phyloP scores from a whole-genome alignment of 2,113 vertebrate genomes.

The Xiphophorus hellerii region DNA sequence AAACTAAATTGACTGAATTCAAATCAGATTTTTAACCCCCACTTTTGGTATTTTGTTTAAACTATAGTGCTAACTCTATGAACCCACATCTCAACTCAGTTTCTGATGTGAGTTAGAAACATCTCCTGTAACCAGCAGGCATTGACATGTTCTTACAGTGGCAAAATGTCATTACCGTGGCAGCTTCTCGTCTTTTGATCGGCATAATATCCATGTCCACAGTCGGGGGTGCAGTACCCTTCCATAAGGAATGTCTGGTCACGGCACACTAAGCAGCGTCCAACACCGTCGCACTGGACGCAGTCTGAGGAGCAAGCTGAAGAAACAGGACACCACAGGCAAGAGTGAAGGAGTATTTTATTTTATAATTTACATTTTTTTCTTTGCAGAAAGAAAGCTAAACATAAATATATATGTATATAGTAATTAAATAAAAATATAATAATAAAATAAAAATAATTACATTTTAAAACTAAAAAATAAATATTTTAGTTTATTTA shows the following conservation, averaged over 20 bases:
- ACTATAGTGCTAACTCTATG: too few species aligned
- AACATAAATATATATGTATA: neutral
- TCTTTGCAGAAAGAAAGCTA: too few species aligned
- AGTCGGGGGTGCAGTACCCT: conserved; percentile 83
- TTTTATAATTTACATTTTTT: too few species aligned
- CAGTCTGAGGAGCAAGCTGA: conserved; percentile 88
- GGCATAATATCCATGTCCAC: conserved; percentile 83
- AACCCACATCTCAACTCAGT: too few species aligned
- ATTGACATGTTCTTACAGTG: neutral
- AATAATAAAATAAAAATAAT: too few species aligned
- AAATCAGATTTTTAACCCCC: too few species aligned
- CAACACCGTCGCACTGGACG: conserved; percentile 79
- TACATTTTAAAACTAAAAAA: neutral
- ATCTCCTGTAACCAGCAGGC: neutral
- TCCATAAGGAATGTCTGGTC: conserved; percentile 80
- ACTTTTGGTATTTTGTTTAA: too few species aligned
- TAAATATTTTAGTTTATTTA: too few species aligned
- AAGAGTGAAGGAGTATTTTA: neutral
- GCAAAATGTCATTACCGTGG: conserved; percentile 77
- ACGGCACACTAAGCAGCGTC: conserved; percentile 81
- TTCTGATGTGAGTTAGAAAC: neutral
- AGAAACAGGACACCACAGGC: neutral
- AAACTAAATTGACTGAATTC: too few species aligned
- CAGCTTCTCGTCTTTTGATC: conserved; percentile 80
- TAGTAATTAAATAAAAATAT: too few species aligned